Evolutionary conservation across 2,888 invertebrate species (phyloP).

Genomic region (Nomada ruficornis): DNA sequence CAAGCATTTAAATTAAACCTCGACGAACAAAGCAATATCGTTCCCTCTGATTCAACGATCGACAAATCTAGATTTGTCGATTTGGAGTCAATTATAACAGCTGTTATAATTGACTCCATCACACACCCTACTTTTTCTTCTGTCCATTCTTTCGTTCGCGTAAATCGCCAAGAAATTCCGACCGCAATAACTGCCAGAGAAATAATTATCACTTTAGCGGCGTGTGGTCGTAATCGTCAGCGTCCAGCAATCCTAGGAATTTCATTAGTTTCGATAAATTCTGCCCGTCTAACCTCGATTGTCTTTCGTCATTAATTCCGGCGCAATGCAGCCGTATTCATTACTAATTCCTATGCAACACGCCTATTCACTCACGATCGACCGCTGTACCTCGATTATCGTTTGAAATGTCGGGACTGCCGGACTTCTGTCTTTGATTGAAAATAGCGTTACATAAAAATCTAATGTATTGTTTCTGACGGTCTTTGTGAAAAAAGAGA

Average conservation of each 20-base stretch:
- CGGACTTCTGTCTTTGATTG: neutral
- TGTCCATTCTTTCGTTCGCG: slow-evolving; percentile 17
- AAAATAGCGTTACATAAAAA: neutral
- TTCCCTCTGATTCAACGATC: slow-evolving; percentile 3
- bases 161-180: slow-evolving; percentile 40
- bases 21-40: neutral
- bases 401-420: slow-evolving; percentile 30
- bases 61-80: too few species aligned
- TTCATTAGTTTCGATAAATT: slow-evolving; percentile 73
- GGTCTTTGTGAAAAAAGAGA: too few species aligned
- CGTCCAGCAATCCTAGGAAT: slow-evolving; percentile 61
- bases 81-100: too few species aligned
- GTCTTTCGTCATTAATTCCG: slow-evolving; percentile 65
- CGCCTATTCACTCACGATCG: slow-evolving; percentile 29
- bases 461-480: too few species aligned
- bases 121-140: neutral
- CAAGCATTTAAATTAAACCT: neutral
- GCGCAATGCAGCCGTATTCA: slow-evolving; percentile 63
- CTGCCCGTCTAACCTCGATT: slow-evolving; percentile 51
- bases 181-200: slow-evolving; percentile 55
- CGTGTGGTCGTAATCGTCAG: slow-evolving; percentile 52
- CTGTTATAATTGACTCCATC: slow-evolving; percentile 45
- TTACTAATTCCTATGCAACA: slow-evolving; percentile 61
- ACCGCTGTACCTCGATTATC: slow-evolving; percentile 41
- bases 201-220: slow-evolving; percentile 66